Percentiles rank a stretch among this genome's conserved stretches.
These are phyloP conservation scores for Crotalus viridis DNA, from an alignment of 2,113 vertebrate genomes.

Conservation along the genomic window DNA sequence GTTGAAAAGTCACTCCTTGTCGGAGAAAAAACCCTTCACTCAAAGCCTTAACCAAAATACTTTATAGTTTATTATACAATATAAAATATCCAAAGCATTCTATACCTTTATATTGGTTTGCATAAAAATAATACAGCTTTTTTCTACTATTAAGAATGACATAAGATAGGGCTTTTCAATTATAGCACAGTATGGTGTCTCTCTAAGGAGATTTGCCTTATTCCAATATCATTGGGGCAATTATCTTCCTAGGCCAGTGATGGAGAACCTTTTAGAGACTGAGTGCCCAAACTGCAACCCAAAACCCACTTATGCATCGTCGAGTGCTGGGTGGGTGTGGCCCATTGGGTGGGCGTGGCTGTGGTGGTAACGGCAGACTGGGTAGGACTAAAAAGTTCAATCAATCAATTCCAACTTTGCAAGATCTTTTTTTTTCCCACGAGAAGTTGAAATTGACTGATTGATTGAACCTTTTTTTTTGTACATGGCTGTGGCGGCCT, in stretches of 20 bases:
- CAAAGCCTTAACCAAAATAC: not conserved
- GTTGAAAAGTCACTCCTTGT: not conserved
- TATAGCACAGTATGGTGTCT: not conserved
- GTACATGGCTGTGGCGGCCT: too few relatives aligned
- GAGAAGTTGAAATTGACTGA: too few relatives aligned
- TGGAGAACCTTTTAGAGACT: too few relatives aligned
- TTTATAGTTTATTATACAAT: not conserved
- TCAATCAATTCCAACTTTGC: too few relatives aligned
- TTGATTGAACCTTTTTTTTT: too few relatives aligned
- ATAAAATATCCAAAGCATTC: not conserved
- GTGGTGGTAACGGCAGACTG: too few relatives aligned
- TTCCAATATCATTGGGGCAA: not conserved
- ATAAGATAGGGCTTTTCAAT: not conserved
- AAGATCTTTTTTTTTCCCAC: too few relatives aligned
- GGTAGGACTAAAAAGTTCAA: too few relatives aligned
- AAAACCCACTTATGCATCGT: too few relatives aligned
- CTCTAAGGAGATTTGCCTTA: not conserved
- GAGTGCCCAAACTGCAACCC: too few relatives aligned
- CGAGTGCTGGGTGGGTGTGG: too few relatives aligned
- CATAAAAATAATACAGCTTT: not conserved
- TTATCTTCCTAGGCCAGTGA: not conserved
- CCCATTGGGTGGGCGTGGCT: too few relatives aligned
- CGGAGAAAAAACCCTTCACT: not conserved
- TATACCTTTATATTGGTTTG: not conserved
- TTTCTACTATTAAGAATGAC: not conserved